phyloP scores from a whole-genome alignment of 1,140 invertebrate genomes.

The Aphaenogaster floridana region DNA sequence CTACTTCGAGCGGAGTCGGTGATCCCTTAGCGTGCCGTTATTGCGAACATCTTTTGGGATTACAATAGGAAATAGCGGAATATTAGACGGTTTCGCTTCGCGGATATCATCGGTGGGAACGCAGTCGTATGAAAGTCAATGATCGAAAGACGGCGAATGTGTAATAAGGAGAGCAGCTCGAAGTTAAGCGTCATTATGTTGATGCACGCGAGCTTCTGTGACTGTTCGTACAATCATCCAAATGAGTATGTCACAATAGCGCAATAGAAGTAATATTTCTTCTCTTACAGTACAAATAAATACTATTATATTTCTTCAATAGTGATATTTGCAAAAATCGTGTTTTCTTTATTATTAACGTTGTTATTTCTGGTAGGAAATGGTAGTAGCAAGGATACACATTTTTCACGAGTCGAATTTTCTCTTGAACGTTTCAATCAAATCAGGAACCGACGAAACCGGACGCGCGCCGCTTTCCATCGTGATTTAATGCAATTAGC shows the following conservation, averaged over 20 bases:
- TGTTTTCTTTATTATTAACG: not conserved
- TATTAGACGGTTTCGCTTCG: constrained; percentile 46
- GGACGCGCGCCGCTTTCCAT: constrained; percentile 25
- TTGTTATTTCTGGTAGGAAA: not conserved
- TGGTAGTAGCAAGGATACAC: not conserved
- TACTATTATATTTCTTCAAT: not conserved
- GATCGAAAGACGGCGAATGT: not conserved
- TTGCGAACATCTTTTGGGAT: constrained; percentile 56
- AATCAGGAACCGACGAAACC: constrained; percentile 10
- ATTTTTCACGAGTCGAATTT: not conserved
- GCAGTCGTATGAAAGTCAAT: constrained; percentile 38
- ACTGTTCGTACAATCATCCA: not conserved
- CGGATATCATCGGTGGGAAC: constrained; percentile 8
- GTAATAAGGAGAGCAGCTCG: not conserved
- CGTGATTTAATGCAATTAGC: constrained; percentile 55
- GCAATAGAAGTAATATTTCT: not conserved
- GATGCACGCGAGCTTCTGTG: not conserved
- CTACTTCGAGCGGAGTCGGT: constrained; percentile 28
- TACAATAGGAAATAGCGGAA: constrained; percentile 57
- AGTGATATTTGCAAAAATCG: not conserved
- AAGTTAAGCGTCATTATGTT: not conserved
- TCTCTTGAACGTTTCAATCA: constrained; percentile 15
- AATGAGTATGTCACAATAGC: not conserved
- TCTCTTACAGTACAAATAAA: not conserved
- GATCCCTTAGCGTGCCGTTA: constrained; percentile 58